phyloP scores from a whole-genome alignment of 2,797 vertebrate species.

The Oreochromis grahami region DNA sequence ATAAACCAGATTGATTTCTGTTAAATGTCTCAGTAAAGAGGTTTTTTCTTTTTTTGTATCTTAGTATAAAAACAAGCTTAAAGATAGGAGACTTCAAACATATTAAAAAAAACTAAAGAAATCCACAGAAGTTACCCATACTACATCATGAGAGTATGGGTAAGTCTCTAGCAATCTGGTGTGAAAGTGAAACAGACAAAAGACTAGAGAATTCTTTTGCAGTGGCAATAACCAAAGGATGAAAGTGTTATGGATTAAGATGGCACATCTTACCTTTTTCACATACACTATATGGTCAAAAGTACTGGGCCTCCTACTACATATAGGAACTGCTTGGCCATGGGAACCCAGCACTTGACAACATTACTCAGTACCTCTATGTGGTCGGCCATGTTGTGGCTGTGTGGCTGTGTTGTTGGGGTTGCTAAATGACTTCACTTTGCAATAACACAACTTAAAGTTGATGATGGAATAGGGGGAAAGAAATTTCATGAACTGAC shows the following conservation, averaged over 20 bases:
- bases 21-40: neutral
- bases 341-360: neutral
- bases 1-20: neutral
- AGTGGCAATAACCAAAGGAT: neutral
- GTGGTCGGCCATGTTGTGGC: neutral
- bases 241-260: neutral
- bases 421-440: neutral
- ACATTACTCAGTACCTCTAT: neutral
- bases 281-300: neutral
- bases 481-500: neutral
- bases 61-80: neutral
- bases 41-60: neutral
- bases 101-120: neutral
- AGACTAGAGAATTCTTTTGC: neutral
- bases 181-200: neutral
- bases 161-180: neutral
- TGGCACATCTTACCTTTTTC: neutral
- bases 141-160: neutral
- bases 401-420: neutral
- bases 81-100: neutral
- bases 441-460: neutral
- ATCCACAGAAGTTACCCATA: neutral
- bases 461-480: neutral
- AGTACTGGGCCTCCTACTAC: neutral
- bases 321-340: neutral